These are phyloP conservation scores for Scopus umbretta DNA, from an alignment of 2,113 vertebrate genomes.

Conservation along the genomic window DNA sequence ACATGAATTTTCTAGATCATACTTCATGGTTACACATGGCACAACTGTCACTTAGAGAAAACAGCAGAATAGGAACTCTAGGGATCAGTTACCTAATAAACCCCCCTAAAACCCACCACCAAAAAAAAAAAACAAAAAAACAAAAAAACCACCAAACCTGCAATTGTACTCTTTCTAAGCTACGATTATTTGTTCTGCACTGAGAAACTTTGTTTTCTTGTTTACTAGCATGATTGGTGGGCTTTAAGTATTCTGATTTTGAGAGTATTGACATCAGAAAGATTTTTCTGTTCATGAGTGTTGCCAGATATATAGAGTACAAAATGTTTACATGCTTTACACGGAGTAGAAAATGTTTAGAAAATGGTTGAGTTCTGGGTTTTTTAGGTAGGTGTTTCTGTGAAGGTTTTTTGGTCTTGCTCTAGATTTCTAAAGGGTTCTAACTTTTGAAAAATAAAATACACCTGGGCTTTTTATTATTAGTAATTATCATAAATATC, in stretches of 20 bases:
- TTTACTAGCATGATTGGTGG: neutral
- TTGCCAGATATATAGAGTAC: neutral
- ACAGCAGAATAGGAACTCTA: neutral
- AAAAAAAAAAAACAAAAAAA: no score
- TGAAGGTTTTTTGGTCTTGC: neutral
- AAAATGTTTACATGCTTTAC: neutral
- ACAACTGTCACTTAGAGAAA: neutral
- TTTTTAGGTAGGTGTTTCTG: neutral
- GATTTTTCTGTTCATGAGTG: neutral
- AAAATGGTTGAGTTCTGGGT: neutral
- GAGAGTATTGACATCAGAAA: neutral
- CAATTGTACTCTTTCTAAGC: neutral
- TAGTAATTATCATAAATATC: neutral
- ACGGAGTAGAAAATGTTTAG: neutral
- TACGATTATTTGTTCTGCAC: neutral
- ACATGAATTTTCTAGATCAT: neutral
- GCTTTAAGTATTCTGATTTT: neutral
- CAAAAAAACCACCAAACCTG: neutral
- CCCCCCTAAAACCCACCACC: rapidly evolving
- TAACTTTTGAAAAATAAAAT: neutral
- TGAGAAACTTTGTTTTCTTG: neutral
- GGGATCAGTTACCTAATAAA: neutral
- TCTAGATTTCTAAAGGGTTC: neutral
- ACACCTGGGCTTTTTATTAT: neutral
- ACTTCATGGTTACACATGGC: neutral